Conservation (phyloP, 1,140 invertebrate genomes). For the Hylaeus anthracinus region DNA sequence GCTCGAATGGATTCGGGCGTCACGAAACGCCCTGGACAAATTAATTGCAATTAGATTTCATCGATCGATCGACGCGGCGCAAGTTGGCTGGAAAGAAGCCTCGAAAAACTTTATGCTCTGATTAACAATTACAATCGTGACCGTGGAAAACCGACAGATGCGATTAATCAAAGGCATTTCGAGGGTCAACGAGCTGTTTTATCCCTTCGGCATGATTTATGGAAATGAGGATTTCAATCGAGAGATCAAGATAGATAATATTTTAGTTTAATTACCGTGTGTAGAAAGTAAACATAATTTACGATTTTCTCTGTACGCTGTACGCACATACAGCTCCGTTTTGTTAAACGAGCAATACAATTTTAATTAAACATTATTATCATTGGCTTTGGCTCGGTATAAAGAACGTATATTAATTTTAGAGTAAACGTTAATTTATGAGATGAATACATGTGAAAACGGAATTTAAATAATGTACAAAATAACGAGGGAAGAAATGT, state of each 20-base stretch:
- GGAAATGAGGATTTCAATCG: not conserved
- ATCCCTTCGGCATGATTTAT: not conserved
- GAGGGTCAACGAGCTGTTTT: not conserved
- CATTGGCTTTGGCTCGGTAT: too few species aligned
- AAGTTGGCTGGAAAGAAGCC: slow-evolving; percentile 12
- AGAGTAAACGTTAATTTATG: too few species aligned
- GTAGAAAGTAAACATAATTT: not conserved
- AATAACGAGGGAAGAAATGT: too few species aligned
- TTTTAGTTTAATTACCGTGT: too few species aligned
- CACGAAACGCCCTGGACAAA: slow-evolving; percentile 10
- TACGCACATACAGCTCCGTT: too few species aligned
- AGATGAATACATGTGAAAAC: too few species aligned
- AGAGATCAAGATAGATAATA: not conserved
- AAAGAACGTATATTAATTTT: too few species aligned
- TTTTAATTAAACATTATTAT: too few species aligned
- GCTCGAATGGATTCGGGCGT: not conserved
- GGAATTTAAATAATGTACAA: too few species aligned
- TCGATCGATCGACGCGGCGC: not conserved
- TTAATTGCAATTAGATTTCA: slow-evolving; percentile 25
- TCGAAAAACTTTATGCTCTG: slow-evolving; percentile 12
- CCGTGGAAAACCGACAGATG: not conserved
- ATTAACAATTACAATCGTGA: slow-evolving; percentile 29
- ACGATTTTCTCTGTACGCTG: not conserved
- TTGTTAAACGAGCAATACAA: too few species aligned
- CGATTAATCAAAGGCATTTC: not conserved